Evolutionary conservation across 2,113 vertebrate species (phyloP), one percentile per base, ranked within the genome.

Genomic region (Oreotrochilus melanogaster): DNA sequence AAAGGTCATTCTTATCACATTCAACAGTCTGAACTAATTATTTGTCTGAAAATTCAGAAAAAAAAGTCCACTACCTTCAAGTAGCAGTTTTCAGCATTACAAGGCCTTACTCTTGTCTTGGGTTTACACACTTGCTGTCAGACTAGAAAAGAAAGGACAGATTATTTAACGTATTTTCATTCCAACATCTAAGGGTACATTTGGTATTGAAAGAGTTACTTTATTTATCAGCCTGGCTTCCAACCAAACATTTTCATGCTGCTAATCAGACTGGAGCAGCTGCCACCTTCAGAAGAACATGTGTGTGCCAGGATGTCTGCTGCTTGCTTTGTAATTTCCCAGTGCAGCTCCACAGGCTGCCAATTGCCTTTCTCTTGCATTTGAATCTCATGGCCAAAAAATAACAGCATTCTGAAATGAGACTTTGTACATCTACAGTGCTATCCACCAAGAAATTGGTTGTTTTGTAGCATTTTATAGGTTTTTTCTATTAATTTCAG

Each of bases 211-310:
- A 87, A 65, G 53, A 57, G 67, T 80, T 89, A 87, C 18, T 84
- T 86, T 57, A 60, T 87, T 87, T 94, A 78, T 74, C 65, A 58
- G 27, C 47, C 74, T 93, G 73, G 76, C 81, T 82, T 65, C 61
- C 35, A 82, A 64, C 50, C 54, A 85, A 78, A 23, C 27, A 60
- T 80, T 82, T 95, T 78, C 35, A 69, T 2, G 78, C 60, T 95
- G 56, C 89, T 95, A 93, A 96, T 95, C 93, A 96, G 88, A 50
- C 66, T 31, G 22, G 39, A 90, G 76, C 89, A 96, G 86, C 85
- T 96, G 95, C 51, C 85, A 94, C 43, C 70, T 85, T 94, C 86
- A 89, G 84, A 93, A 86, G 56, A 88, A 54, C 19, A 8, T 15
- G 61, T 22, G 28, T 50, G 58, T 81, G 82, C 74, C 93, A 96